Conservation (phyloP, 2,888 invertebrate genomes). For the Sarcophaga rosellei region DNA sequence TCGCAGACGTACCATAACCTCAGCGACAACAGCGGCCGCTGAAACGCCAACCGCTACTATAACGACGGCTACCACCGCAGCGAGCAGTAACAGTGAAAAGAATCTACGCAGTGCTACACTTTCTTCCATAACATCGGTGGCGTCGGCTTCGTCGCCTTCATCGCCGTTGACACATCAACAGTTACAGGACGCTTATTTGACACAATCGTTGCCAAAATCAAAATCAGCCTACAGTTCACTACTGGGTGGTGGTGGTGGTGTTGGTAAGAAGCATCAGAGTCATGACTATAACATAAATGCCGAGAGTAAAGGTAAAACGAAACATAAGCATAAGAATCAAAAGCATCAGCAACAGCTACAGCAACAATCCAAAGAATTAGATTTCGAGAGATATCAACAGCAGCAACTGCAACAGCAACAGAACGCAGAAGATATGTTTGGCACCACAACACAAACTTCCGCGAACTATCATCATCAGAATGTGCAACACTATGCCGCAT, state of each 20-base stretch:
- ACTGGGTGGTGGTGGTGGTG: conserved; percentile 47
- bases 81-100: conserved; percentile 76
- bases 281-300: conserved; percentile 56
- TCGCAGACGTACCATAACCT: conserved; percentile 80
- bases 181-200: conserved; percentile 74
- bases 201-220: conserved; percentile 77
- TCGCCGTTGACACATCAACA: conserved; percentile 77
- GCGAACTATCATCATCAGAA: conserved; percentile 67
- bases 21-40: conserved; percentile 70
- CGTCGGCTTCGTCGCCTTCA: conserved; percentile 70
- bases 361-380: conserved; percentile 60
- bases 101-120: conserved; percentile 75
- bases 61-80: conserved; percentile 64
- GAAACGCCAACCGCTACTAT: conserved; percentile 68
- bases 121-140: conserved; percentile 66
- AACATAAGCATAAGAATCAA: conserved; percentile 65
- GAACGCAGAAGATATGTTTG: conserved; percentile 69
- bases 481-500: conserved; percentile 60
- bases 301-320: conserved; percentile 57
- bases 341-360: conserved; percentile 59
- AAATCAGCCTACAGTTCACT: conserved; percentile 71
- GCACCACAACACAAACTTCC: conserved; percentile 69
- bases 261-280: conserved; percentile 48
- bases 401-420: conserved; percentile 48
- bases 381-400: conserved; percentile 46